Conservation (phyloP, 2,113 vertebrate genomes). For the Chloropsis hardwickii region DNA sequence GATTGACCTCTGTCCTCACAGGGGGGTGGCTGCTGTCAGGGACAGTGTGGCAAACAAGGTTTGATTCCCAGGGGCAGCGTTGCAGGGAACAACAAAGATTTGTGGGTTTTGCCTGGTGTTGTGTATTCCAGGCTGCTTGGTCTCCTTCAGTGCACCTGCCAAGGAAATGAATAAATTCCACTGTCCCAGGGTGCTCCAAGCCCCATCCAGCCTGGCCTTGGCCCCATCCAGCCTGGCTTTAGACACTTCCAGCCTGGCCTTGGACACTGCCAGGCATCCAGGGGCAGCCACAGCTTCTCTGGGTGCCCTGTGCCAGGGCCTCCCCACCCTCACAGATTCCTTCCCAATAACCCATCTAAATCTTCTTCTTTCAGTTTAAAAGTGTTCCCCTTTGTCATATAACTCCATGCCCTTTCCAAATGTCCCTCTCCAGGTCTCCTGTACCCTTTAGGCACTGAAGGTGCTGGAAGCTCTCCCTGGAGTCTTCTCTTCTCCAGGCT, state of each 20-base stretch:
- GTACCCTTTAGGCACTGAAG: background rate
- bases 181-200: rapidly evolving
- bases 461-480: background rate
- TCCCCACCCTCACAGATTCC: background rate
- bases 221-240: rapidly evolving
- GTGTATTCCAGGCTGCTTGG: background rate
- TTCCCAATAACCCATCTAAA: background rate
- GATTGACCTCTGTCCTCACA: background rate
- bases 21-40: background rate
- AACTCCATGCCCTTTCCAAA: background rate
- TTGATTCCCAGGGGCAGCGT: background rate
- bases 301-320: background rate
- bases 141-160: background rate
- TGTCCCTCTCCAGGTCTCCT: background rate
- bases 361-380: background rate
- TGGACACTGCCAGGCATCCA: background rate
- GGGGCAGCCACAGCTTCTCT: background rate
- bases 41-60: rapidly evolving
- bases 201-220: rapidly evolving
- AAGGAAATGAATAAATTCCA: background rate
- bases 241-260: rapidly evolving
- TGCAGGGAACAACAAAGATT: background rate
- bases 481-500: background rate
- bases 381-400: too few species aligned
- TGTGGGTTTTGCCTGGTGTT: background rate